These are phyloP conservation scores for Calephelis virginiensis DNA, from an alignment of 1,140 invertebrate genomes.

Conservation along the genomic window DNA sequence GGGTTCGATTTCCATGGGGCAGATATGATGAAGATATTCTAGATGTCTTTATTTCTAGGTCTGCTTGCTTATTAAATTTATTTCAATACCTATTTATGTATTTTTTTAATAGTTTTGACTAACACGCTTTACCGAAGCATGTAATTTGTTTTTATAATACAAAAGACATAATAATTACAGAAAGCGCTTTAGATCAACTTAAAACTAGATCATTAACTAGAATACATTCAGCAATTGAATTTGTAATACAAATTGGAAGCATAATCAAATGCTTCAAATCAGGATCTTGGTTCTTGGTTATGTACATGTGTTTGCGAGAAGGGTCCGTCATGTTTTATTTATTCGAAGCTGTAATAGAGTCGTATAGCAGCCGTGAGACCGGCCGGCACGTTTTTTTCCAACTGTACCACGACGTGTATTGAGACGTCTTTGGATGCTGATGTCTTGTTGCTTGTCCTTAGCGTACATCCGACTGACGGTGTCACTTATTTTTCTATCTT, in stretches of 20 bases:
- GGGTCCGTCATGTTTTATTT: constrained; percentile 77
- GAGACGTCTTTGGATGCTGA: constrained; percentile 74
- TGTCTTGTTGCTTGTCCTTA: constrained; percentile 71
- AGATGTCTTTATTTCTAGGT: too few relatives aligned
- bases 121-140: too few relatives aligned
- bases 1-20: too few relatives aligned
- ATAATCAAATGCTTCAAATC: constrained; percentile 50
- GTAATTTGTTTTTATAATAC: too few relatives aligned
- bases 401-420: constrained; percentile 60
- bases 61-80: too few relatives aligned
- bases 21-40: too few relatives aligned
- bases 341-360: constrained; percentile 76
- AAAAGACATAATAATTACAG: too few relatives aligned
- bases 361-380: constrained; percentile 73
- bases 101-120: too few relatives aligned
- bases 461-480: constrained; percentile 60
- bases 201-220: too few relatives aligned
- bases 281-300: constrained; percentile 36
- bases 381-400: constrained; percentile 69
- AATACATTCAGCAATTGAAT: neutral
- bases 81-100: too few relatives aligned
- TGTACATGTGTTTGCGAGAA: constrained; percentile 69
- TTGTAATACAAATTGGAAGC: constrained; percentile 1
- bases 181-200: too few relatives aligned
- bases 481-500: constrained; percentile 64